Percentiles rank a stretch among this genome's conserved stretches.
phyloP scores from a whole-genome alignment of 2,113 vertebrate genomes.

The Larimichthys crocea region DNA sequence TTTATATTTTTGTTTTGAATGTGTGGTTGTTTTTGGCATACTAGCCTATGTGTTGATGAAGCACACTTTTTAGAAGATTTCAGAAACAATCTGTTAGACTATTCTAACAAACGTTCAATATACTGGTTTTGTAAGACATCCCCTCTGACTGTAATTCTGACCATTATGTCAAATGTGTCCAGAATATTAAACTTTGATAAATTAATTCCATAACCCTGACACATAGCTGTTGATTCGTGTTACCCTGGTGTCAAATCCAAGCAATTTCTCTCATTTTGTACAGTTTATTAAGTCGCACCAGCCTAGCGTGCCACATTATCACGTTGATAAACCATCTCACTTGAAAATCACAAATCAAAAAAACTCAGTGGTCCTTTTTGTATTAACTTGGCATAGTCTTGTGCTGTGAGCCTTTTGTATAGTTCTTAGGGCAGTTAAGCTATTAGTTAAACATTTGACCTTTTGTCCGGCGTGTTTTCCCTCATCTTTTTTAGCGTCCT shows the following conservation, averaged over 20 bases:
- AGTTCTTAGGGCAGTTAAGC: constrained; percentile 37
- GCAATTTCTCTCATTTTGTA: neutral
- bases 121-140: neutral
- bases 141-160: neutral
- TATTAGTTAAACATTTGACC: constrained; percentile 51
- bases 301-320: neutral
- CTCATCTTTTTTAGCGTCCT: constrained; percentile 10
- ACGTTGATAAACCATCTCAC: constrained; percentile 30
- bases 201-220: neutral
- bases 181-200: neutral
- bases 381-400: constrained; percentile 21
- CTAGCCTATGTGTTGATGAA: neutral
- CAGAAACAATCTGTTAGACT: neutral
- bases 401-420: constrained; percentile 8
- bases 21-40: constrained; percentile 39
- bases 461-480: constrained; percentile 28
- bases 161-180: neutral
- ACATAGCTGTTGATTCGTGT: constrained; percentile 11
- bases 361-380: constrained; percentile 7
- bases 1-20: constrained; percentile 64
- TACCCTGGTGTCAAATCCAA: neutral
- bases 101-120: neutral
- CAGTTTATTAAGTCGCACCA: neutral
- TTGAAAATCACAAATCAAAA: neutral
- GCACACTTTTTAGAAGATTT: constrained; percentile 15